Evolutionary conservation across 2,113 vertebrate genomes (phyloP).

Genomic region (Vombatus ursinus): DNA sequence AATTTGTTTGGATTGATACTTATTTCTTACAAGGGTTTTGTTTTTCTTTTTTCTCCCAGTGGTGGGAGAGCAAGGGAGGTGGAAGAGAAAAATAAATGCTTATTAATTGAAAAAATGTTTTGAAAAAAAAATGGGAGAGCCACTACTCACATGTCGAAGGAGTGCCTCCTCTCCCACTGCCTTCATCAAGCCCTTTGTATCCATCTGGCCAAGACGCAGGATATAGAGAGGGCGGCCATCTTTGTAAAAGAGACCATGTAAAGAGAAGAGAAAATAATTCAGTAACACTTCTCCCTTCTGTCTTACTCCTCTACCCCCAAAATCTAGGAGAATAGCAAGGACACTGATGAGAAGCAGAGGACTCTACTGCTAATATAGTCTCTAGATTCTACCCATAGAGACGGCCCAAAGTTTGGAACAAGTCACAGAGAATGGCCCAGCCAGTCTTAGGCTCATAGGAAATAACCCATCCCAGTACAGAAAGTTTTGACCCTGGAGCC

Average conservation of each 20-base stretch:
- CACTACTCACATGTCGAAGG: constrained; percentile 84
- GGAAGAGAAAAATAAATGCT: not conserved
- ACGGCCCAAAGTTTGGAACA: not conserved
- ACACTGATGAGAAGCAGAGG: not conserved
- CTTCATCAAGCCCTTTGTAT: constrained; percentile 91
- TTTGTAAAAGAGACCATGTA: constrained; percentile 55
- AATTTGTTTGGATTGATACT: not conserved
- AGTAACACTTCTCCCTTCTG: not conserved
- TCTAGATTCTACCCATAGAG: not conserved
- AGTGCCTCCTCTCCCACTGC: constrained; percentile 88
- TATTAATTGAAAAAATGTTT: not conserved
- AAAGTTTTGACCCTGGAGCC: not conserved
- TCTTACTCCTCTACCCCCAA: not conserved
- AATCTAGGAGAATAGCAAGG: not conserved
- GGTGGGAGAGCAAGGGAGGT: not conserved
- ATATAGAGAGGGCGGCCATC: constrained; percentile 89
- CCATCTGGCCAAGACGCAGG: constrained; percentile 90
- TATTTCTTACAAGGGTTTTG: not conserved
- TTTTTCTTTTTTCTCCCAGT: not conserved
- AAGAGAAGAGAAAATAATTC: not conserved
- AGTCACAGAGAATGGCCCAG: not conserved
- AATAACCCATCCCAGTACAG: not conserved
- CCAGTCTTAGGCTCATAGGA: not conserved
- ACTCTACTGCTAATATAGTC: not conserved
- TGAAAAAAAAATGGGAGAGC: accelerated